Evolutionary conservation across 2,113 vertebrate species (phyloP), one percentile per base, ranked within the genome.

Genomic region (Nymphicus hollandicus): DNA sequence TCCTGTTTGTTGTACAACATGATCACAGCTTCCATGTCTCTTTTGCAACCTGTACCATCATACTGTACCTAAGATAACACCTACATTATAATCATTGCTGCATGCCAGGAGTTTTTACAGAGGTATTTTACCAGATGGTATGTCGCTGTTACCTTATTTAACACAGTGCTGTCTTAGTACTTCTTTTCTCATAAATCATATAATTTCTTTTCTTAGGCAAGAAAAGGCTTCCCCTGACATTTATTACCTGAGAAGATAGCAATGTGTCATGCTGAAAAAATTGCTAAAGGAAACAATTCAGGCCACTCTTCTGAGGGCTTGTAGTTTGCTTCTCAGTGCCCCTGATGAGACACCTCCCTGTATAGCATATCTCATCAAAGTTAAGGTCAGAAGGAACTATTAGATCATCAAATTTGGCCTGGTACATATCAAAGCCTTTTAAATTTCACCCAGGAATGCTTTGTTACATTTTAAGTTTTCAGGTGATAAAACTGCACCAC

Each of bases 391-490:
- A 95, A 84, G 47, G 31, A 89, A 37, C 50, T 44, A 93, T 88
- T 79, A 89, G 35, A 63, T 87, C 69, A 81, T 28, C 43, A 47
- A 28, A 79, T 76, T 74, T 74, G 27, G 18, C 56, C 47, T 92
- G 94, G 89, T 79, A 28, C 35, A 20, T 92, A 91, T 61, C 91
- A 81, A 92, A 92, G 73, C 56, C 61, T 92, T 89, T 84, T 68
- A 60, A 56, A 55, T 89, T 95, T 89, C 47, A 47, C 73, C 5
- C 61, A 72, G 78, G 74, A 93, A 94, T 89, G 80, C 86, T 69
- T 92, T 74, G 90, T 93, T 91, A 85, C 73, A 29, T 49, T 91
- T 94, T 96, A 96, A 81, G 27, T 81, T 92, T 72, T 81, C 43
- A 25, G 24, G 14, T 20, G 20, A 58, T 35, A 53, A 73, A 83